Conservation (phyloP, 2,888 invertebrate genomes). For the Drosophila ezoana region DNA sequence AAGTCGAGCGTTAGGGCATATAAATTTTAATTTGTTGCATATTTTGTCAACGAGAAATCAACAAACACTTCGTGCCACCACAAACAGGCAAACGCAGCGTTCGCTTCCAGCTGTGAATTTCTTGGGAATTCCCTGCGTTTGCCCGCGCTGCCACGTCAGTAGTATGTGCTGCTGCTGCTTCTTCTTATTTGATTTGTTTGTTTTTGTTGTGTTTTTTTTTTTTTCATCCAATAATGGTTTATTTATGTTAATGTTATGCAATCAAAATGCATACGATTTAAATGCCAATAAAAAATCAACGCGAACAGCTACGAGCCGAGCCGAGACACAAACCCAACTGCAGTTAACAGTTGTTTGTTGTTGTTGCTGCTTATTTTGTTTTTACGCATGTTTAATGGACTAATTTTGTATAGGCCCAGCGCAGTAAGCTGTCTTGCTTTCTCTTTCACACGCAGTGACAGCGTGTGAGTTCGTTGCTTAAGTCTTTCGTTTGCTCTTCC, state of each 20-base stretch:
- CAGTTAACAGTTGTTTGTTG: conserved; percentile 64
- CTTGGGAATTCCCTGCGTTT: conserved; percentile 82
- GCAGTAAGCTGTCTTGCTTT: conserved; percentile 40
- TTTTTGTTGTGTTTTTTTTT: conserved; percentile 6
- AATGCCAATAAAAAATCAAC: conserved; percentile 81
- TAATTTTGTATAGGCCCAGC: conserved; percentile 60
- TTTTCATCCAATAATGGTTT: conserved; percentile 74
- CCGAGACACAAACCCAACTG: conserved; percentile 53
- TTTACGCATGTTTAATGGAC: conserved; percentile 81
- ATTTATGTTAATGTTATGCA: conserved; percentile 83
- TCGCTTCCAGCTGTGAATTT: conserved; percentile 83
- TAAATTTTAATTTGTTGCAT: conserved; percentile 81
- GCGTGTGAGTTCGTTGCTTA: conserved; percentile 69
- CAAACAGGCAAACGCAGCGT: not conserved
- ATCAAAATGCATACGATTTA: conserved; percentile 82
- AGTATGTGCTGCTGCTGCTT: not conserved
- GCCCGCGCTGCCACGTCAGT: conserved; percentile 23
- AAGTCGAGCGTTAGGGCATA: conserved; percentile 69
- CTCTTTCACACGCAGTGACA: conserved; percentile 58
- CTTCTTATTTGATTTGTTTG: conserved; percentile 5
- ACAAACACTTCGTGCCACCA: conserved; percentile 53
- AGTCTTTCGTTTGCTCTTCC: conserved; percentile 67
- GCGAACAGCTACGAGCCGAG: conserved; percentile 46
- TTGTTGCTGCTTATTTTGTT: conserved; percentile 57
- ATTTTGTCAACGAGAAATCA: conserved; percentile 78